Evolutionary conservation across 2,797 vertebrate genomes (phyloP), one percentile per base, ranked within the genome.

Genomic region (Chrysocyon brachyurus): DNA sequence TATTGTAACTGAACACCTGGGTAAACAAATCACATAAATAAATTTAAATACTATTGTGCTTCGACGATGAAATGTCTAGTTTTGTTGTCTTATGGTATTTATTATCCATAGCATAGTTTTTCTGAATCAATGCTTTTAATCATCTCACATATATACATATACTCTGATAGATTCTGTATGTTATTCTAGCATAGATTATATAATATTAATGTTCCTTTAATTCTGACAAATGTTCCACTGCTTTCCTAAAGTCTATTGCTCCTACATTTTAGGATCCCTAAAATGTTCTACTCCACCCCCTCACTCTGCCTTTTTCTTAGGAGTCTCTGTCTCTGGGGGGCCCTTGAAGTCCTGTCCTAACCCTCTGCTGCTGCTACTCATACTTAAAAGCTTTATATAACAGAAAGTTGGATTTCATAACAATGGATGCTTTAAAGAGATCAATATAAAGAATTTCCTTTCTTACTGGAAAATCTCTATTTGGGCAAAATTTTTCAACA

Each of bases 301-400:
- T 85, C 33, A 68, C 5, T n/a, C 63, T 63, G 12, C 1, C 12
- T 91, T 70, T 83, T 21, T 82, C 3, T 22, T 49, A 16, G 57
- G 6, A 49, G 1, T 59, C 68, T 88, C 57, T 57, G 4, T 63
- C 24, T 87, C 73, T 86, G 70, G 66, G 9, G 11, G 28, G 5
- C 49, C 21, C 40, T 64, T 68, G 56, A 68, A 75, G 4, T 73
- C 6, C 40, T 73, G 6, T 14, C 14, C 17, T 78, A 61, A 85
- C 9, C 9, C 22, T 96, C n/a, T 1, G 19, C 15, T 49, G 46
- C 11, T 63, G 0, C 14, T 75, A 52, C 16, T 73, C 22, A 46
- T 78, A 61, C 6, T 79, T 83, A 12, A 93, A 97, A 79, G 40
- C 12, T 54, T 59, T 73, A 78, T 95, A 1, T n/a, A 88, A 93